Conservation (phyloP, 2,797 vertebrate genomes). For the Falco biarmicus region DNA sequence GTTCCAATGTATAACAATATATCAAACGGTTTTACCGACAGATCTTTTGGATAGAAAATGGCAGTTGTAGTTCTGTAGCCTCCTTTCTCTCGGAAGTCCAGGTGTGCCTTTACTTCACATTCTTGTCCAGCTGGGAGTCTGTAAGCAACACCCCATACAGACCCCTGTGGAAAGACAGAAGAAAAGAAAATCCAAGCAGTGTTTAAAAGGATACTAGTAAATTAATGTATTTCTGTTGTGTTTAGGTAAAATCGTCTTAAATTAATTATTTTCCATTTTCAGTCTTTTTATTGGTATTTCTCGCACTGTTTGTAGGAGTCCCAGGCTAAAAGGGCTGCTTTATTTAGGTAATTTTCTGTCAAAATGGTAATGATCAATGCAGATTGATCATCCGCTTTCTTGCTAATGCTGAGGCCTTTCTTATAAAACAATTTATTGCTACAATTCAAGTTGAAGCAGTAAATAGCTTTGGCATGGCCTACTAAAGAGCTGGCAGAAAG, state of each 20-base stretch:
- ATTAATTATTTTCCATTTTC: neutral
- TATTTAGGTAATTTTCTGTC: neutral
- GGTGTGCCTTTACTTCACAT: constrained; percentile 92
- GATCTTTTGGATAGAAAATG: constrained; percentile 87
- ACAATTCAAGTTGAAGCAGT: neutral
- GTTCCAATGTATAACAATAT: constrained; percentile 93
- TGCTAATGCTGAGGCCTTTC: neutral
- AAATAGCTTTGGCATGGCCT: neutral
- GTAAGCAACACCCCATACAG: constrained; percentile 97
- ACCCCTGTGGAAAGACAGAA: constrained; percentile 81
- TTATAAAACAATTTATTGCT: neutral
- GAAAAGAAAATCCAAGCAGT: neutral
- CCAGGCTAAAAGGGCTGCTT: neutral
- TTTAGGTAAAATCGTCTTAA: neutral
- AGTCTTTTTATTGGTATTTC: neutral
- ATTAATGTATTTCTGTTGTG: neutral
- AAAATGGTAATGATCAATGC: neutral
- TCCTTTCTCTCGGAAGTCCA: constrained; percentile 95
- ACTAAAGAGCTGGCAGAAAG: neutral
- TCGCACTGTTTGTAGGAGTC: neutral
- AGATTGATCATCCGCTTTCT: neutral
- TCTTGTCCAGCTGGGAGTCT: constrained; percentile 90
- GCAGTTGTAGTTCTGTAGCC: constrained; percentile 90
- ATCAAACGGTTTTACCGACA: constrained; percentile 77
- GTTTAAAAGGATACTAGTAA: neutral